Evolutionary conservation across 1,140 invertebrate genomes (phyloP).

Genomic region (Drosophila neocordata): DNA sequence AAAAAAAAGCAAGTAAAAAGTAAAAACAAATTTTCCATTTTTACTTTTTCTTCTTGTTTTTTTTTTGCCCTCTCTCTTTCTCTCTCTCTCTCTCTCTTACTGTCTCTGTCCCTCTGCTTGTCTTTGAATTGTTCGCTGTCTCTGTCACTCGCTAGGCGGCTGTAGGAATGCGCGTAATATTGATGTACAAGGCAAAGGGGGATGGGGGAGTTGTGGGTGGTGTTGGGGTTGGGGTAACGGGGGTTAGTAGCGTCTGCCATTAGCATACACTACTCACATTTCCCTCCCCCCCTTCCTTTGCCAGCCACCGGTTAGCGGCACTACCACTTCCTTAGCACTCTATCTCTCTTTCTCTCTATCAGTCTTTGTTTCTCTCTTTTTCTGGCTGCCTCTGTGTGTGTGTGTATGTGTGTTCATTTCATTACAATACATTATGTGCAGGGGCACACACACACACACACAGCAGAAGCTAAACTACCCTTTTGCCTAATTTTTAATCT

Average conservation of each 20-base stretch:
- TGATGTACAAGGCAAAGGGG: slow-evolving; percentile 8
- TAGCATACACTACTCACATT: slow-evolving; percentile 81
- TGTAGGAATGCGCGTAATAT: slow-evolving; percentile 16
- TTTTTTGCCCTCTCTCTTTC: neutral
- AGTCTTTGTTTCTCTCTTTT: neutral
- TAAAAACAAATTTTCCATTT: slow-evolving; percentile 75
- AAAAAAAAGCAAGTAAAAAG: slow-evolving; percentile 17
- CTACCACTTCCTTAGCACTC: slow-evolving; percentile 1
- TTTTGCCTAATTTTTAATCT: slow-evolving; percentile 81
- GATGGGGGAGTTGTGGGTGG: neutral
- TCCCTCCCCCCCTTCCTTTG: neutral
- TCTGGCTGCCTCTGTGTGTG: slow-evolving; percentile 20
- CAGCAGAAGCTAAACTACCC: slow-evolving; percentile 65
- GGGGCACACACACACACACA: slow-evolving; percentile 10
- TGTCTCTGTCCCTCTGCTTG: neutral
- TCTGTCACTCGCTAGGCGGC: slow-evolving; percentile 20
- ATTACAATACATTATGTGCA: slow-evolving; percentile 66
- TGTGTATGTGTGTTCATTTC: slow-evolving; percentile 64
- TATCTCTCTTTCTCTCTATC: slow-evolving; percentile 1
- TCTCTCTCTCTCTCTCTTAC: too few relatives aligned
- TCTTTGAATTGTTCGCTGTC: neutral
- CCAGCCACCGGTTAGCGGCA: neutral
- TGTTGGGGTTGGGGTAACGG: slow-evolving; percentile 6
- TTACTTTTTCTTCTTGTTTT: slow-evolving; percentile 46
- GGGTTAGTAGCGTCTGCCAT: slow-evolving; percentile 61